Base-by-base conservation (phyloP, 1,140 invertebrate genomes). In the Diploscapter pachys region DNA sequence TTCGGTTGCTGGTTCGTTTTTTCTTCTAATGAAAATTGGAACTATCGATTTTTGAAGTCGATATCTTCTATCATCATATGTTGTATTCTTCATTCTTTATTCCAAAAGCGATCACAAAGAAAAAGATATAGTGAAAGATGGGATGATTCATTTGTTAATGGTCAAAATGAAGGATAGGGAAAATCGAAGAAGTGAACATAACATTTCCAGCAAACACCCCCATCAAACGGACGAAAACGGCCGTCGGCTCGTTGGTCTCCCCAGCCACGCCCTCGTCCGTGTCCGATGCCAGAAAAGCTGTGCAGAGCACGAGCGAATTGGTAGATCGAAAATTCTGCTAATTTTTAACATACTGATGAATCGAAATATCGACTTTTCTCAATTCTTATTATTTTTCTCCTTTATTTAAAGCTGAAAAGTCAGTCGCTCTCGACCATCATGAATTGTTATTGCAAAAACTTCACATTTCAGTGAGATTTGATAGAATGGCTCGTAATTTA, bases 301-400 rank as follows among this genome's bases (percentile, higher is more conserved):
- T 63, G 13, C 67, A 76, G 68, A 70, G 74, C 49, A 76, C 74
- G 4, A 71, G 69, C 55, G 74, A 76, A 56, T 57, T 76, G 31
- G 71, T 64, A 9, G 49, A n/a, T 52, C 13, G 1, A 59, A 59
- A 11, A 13, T 11, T 59, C 1, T 59, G 57, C 11, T 11, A 11
- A 13, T 11, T 11, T 13, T 13, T 59, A 13, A 13, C 13, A 13
- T 11, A 59, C 11, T 59, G 57, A 59, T 11, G 57, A 59, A 11
- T 59, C 57, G 1, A 59, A 13, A 11, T 11, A 13, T 59, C 57
- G 11, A 59, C 13, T 11, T 59, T 13, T 11, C 11, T 11, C 57
- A 59, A 2, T 59, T 59, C 57, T 59, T 11, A 13, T 11, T 11
- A 1, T 11, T 13, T 59, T 59, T 13, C 11, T 11, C 13, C 11